These are phyloP conservation scores for Circaetus cinerascens DNA, from an alignment of 2,113 vertebrate species.

Conservation along the genomic window DNA sequence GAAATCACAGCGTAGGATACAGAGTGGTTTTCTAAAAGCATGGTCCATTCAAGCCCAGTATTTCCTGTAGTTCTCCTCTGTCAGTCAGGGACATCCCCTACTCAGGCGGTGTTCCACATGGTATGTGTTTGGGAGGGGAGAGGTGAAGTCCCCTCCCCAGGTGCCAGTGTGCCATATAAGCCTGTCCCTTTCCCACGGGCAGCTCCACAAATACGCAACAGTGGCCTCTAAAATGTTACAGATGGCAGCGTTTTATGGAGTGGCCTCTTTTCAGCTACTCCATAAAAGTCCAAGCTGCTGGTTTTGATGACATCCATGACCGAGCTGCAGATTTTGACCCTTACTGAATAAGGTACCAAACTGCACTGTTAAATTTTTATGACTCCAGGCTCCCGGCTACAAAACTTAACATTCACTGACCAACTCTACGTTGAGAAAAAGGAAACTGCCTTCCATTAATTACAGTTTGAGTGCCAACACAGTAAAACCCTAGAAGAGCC, in stretches of 20 bases:
- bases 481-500: neutral
- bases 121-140: neutral
- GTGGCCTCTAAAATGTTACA: neutral
- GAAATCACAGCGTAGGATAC: neutral
- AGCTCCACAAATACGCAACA: neutral
- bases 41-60: neutral
- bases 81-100: neutral
- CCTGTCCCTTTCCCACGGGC: neutral
- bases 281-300: neutral
- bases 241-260: neutral
- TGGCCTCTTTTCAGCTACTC: neutral
- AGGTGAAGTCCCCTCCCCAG: neutral
- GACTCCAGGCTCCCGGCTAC: neutral
- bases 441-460: neutral
- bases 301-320: neutral
- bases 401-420: neutral
- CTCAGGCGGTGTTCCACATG: neutral
- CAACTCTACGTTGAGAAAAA: neutral
- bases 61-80: neutral
- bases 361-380: neutral
- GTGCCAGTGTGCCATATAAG: neutral
- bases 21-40: accelerated
- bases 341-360: neutral
- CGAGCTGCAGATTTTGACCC: neutral
- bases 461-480: neutral